These are phyloP conservation scores for Ceratosolen solmsi DNA, from an alignment of 1,140 invertebrate species.

Conservation along the genomic window DNA sequence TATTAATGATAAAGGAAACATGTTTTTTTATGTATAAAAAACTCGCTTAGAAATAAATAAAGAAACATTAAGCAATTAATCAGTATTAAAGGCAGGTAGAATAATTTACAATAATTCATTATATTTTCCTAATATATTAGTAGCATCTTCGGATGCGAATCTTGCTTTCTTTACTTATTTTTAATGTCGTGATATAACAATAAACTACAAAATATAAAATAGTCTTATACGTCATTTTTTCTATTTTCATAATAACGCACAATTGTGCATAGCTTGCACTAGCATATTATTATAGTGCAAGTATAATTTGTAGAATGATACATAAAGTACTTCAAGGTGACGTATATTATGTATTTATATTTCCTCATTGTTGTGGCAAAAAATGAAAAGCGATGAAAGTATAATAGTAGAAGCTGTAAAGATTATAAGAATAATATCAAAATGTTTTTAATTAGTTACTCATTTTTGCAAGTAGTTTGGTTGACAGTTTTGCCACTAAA, in stretches of 20 bases:
- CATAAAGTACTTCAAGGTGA: constrained; percentile 13
- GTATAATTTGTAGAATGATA: constrained; percentile 31
- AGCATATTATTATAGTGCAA: constrained; percentile 35
- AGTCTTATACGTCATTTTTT: constrained; percentile 36
- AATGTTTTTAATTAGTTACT: constrained; percentile 35
- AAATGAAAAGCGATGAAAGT: constrained; percentile 41
- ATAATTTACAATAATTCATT: constrained; percentile 48
- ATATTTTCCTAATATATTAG: constrained; percentile 31
- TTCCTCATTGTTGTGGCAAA: constrained; percentile 7
- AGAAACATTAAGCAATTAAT: constrained; percentile 42
- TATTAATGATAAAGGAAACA: constrained; percentile 42
- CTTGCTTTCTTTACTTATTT: constrained; percentile 30
- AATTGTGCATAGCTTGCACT: constrained; percentile 9
- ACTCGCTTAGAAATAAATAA: constrained; percentile 43
- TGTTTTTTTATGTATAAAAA: constrained; percentile 38
- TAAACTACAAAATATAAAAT: constrained; percentile 49
- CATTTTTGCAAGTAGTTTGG: constrained; percentile 25
- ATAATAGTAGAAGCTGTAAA: constrained; percentile 20
- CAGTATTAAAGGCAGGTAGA: constrained; percentile 41
- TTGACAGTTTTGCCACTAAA: constrained; percentile 25
- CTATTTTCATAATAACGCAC: constrained; percentile 17
- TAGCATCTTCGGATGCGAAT: constrained; percentile 18
- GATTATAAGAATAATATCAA: constrained; percentile 42
- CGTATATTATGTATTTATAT: constrained; percentile 35
- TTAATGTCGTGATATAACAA: constrained; percentile 37